Base-by-base conservation (phyloP, 2,888 invertebrate genomes). In the Philhelius pedissequus region DNA sequence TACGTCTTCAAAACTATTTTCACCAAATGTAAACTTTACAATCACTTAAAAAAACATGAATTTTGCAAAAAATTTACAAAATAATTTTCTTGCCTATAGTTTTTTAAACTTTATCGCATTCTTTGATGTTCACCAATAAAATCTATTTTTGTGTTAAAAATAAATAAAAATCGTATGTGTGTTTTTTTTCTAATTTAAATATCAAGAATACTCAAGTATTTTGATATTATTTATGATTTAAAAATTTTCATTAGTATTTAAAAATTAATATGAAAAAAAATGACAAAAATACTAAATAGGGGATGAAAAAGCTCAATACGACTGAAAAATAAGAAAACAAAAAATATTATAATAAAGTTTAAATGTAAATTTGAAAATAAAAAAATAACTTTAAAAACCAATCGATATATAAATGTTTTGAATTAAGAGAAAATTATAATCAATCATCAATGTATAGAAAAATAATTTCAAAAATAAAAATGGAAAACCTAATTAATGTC, bases 221-320 rank as follows among this genome's bases (percentile, higher is more conserved):
- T 25, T 18, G 13, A 50, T 56, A 50, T 70, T 64, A 52, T 74
- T 70, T 64, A 52, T 74, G 2, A 30, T 73, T 78, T 60, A 32
- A 32, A n/a, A 25, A 56, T 68, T 80, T 60, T 68, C 27, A 45
- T 60, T 76, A 84, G 75, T 76, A 84, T 84, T 69, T 48, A 32
- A 40, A 40, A 74, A 48, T 64, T 20, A 52, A 40, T 27, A 43
- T 48, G 9, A 52, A 77, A 25, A 64, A 45, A 64, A 64, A n/a
- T 20, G 43, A 62, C 32, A 74, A 69, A 40, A 58, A 83, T 81
- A 84, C 75, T 77, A 64, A 70, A 77, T 84, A 80, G 87, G 87
- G 84, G 82, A 86, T 66, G 86, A 84, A 86, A 48, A 87, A 86
- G 87, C 87, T 87, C 87, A 87, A 87, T 87, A 87, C 87, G 87